Evolutionary conservation across 2,797 vertebrate species (phyloP), one percentile per base, ranked within the genome.

Genomic region (Kryptolebias ocellatus): DNA sequence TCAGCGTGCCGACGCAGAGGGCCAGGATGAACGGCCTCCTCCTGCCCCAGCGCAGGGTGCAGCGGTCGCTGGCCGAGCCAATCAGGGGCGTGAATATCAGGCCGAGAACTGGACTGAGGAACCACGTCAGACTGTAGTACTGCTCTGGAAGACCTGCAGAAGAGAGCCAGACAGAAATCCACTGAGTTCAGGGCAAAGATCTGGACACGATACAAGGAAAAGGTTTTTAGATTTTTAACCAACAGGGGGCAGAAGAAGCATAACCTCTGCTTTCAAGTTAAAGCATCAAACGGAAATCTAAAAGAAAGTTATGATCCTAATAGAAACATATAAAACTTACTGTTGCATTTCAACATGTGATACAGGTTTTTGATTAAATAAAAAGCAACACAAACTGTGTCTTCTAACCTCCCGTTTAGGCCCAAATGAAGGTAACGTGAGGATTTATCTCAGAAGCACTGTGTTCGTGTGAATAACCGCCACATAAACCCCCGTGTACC

Each of bases 71-170:
- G 20, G 97, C 96, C 0, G 98, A 98, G 67, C 98, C 98, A 0
- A 99, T 98, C 78, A 98, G 92, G 0, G 97, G 98, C 2, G 97
- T 98, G 90, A 97, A 98, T 81, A 99, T 93, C 85, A 99, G 93
- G 70, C 97, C 97, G 16, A 99, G 94, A 75, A 99, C 92, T 0
- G 98, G 98, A 87, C 98, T 99, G 70, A 99, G 95, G 93, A 99
- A 96, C 98, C 98, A 99, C 0, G 97, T 98, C 87, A 99, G 94
- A 73, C 97, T 99, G 95, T 99, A 96, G 94, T 98, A 99, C 85
- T 99, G 96, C 88, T 99, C 97, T 79, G 97, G 97, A 92, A 99
- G 98, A 95, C 98, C 98, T 99, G 91, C 11, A 60, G 12, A 16
- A 46, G 17, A 60, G 28, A 66, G 17, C 65, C 27, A 76, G 11